Conservation (phyloP, 2,797 vertebrate genomes). For the Gallinago solitaria region DNA sequence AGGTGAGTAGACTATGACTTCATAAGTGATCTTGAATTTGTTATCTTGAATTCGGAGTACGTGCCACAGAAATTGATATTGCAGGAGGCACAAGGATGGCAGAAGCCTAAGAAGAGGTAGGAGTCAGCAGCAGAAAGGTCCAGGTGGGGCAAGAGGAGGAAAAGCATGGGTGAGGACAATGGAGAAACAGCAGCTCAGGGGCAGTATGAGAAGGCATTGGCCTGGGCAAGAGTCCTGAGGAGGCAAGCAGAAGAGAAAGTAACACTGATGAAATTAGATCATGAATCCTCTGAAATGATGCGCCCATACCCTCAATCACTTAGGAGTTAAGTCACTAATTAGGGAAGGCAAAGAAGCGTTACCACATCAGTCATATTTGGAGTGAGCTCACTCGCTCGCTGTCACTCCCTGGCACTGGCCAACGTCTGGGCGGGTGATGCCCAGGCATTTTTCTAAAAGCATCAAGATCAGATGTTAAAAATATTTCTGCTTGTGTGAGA, state of each 20-base stretch:
- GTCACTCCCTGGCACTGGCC: not conserved
- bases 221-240: not conserved
- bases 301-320: not conserved
- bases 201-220: not conserved
- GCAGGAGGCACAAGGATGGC: not conserved
- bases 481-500: not conserved
- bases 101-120: not conserved
- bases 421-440: not conserved
- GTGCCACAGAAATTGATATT: not conserved
- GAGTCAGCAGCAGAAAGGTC: not conserved
- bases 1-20: not conserved
- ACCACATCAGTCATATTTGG: not conserved
- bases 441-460: not conserved
- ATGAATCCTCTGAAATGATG: not conserved
- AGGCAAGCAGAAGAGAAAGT: not conserved
- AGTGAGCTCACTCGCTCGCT: not conserved
- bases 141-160: not conserved
- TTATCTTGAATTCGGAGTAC: fast-evolving
- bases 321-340: not conserved
- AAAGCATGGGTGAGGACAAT: fast-evolving
- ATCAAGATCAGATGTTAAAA: not conserved
- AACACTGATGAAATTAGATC: not conserved
- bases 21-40: not conserved
- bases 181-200: not conserved
- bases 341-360: not conserved